Evolutionary conservation across 2,888 invertebrate genomes (phyloP), one percentile per base, ranked within the genome.

Genomic region (Formica aserva): DNA sequence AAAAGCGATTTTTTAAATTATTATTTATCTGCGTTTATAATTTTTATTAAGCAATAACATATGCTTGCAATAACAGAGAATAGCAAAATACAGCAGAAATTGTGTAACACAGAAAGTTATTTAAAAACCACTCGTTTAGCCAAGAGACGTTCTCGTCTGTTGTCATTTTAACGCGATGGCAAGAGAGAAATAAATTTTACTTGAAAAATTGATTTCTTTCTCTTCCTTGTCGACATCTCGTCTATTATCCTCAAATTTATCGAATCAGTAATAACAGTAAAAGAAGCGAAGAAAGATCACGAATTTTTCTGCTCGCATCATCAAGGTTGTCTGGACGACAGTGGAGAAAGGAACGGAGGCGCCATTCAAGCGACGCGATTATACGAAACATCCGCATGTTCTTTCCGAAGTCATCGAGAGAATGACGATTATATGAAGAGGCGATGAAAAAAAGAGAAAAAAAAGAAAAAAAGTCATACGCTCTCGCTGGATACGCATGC

Each of bases 311-410:
- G 71, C 45, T 32, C 57, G 86, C 74, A 84, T 57, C 67, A 80
- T 67, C 91, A 92, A 91, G 92, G 92, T 89, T 86, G 88, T 87
- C 88, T 78, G 48, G 77, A 85, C 85, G 60, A 66, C 13, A 87
- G 48, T 62, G 89, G 90, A 90, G 91, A 92, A 91, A 92, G 91
- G 92, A 91, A 86, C 81, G 82, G 63, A 89, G 86, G 91, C 86
- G 91, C 90, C 90, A 88, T 88, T 86, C 82, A 82, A 82, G 85
- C 86, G 83, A 81, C 72, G 82, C 86, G 85, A 90, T 89, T 88
- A 89, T 60, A 60, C 83, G 78, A 85, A 85, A 71, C 87, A 90
- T 90, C 87, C 81, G 76, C 86, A 85, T 88, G 86, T 72, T 81
- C 72, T 82, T 77, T 78, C 69, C 67, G 26, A 84, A 77, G 76